Evolutionary conservation across 2,797 vertebrate genomes (phyloP).

Genomic region (Chelidonichthys spinosus): DNA sequence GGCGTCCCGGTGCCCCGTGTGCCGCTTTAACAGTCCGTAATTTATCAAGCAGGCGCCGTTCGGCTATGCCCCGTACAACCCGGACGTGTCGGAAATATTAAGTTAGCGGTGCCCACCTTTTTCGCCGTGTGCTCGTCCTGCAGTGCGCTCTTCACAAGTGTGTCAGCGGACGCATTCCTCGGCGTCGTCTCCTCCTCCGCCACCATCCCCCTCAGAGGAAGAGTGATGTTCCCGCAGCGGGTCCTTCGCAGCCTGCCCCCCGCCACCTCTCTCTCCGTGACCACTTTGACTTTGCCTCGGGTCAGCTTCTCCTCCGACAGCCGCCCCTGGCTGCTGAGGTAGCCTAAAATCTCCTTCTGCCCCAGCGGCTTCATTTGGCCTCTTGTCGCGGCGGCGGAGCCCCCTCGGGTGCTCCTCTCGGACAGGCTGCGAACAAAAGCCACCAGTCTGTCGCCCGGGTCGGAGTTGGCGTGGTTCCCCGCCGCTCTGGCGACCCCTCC

Average conservation of each 20-base stretch:
- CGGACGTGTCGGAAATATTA: conserved; percentile 76
- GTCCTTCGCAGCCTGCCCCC: conserved; percentile 86
- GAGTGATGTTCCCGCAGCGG: conserved; percentile 86
- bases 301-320: conserved; percentile 85
- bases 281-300: conserved; percentile 87
- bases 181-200: conserved; percentile 50
- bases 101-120: conserved; percentile 81
- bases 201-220: conserved; percentile 69
- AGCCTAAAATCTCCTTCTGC: conserved; percentile 86
- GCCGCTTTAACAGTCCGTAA: conserved; percentile 38
- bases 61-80: conserved; percentile 7
- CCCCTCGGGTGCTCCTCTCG: conserved; percentile 65
- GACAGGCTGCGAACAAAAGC: conserved; percentile 80
- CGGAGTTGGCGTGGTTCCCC: conserved; percentile 58
- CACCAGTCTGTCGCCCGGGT: conserved; percentile 79
- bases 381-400: conserved; percentile 60
- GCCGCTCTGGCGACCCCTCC: conserved; percentile 51
- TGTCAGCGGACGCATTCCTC: conserved; percentile 60
- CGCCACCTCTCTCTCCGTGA: conserved; percentile 87
- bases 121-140: conserved; percentile 72
- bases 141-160: conserved; percentile 73
- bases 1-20: conserved; percentile 24
- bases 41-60: conserved; percentile 36
- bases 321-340: conserved; percentile 84
- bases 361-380: conserved; percentile 83